Evolutionary conservation across 2,797 vertebrate species (phyloP).

Genomic region (Aulostomus chinensis): DNA sequence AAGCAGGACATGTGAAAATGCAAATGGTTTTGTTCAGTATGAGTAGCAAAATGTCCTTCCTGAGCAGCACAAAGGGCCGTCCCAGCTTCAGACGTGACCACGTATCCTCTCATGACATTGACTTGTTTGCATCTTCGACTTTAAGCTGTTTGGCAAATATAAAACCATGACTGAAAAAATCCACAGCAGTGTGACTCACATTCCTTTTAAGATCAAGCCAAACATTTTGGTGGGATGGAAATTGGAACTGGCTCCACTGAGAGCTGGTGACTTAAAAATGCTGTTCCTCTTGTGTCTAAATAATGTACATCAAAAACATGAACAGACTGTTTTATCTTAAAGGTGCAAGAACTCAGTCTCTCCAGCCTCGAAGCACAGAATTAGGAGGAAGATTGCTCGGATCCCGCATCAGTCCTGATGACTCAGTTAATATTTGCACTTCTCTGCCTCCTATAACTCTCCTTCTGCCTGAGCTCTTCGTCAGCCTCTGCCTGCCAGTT

Average conservation of each 20-base stretch:
- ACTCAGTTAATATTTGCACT: conserved; percentile 3
- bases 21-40: no score
- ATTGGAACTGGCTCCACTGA: conserved; percentile 33
- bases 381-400: no score
- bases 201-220: conserved; percentile 33
- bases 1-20: no score
- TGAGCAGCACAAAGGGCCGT: no score
- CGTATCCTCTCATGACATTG: background rate
- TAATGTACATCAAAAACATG: conserved; percentile 25
- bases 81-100: no score
- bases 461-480: background rate
- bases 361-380: conserved; percentile 4
- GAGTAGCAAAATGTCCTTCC: no score
- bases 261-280: conserved; percentile 26
- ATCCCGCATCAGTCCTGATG: background rate
- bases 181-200: conserved; percentile 24
- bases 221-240: conserved; percentile 31
- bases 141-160: conserved; percentile 17
- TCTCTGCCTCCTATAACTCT: background rate
- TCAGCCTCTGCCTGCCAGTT: background rate
- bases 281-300: conserved; percentile 14
- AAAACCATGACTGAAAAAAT: conserved; percentile 40
- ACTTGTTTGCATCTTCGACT: conserved; percentile 21
- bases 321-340: conserved; percentile 12
- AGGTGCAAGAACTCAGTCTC: conserved; percentile 18